Percentiles rank a stretch among this genome's conserved stretches.
Conservation (phyloP, 2,113 vertebrate species). For the Gambusia affinis region DNA sequence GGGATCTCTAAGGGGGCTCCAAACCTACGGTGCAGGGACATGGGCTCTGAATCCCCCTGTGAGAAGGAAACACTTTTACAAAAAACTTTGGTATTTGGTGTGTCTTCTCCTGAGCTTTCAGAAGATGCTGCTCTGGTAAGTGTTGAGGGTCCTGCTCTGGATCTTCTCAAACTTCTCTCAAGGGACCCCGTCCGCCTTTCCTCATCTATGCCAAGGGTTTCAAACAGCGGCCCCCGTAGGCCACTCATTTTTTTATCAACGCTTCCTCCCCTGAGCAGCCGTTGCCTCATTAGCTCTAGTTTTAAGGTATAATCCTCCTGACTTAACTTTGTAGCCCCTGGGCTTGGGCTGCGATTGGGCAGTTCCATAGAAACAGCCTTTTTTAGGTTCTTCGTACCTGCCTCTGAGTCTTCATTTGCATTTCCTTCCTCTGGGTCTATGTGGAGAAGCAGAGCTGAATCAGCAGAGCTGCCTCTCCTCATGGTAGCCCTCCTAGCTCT, state of each 20-base stretch:
- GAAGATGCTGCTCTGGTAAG: conserved; percentile 86
- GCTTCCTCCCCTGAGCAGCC: conserved; percentile 84
- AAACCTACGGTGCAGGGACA: conserved; percentile 86
- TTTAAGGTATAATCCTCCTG: conserved; percentile 90
- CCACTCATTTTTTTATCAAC: conserved; percentile 91
- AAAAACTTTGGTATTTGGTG: conserved; percentile 78
- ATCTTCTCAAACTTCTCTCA: conserved; percentile 67
- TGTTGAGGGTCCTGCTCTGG: conserved; percentile 64
- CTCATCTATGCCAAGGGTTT: conserved; percentile 86
- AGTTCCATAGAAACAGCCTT: conserved; percentile 89
- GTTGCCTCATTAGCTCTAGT: conserved; percentile 91
- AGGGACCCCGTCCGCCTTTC: conserved; percentile 73
- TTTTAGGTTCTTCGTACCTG: conserved; percentile 75
- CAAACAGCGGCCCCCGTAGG: conserved; percentile 90
- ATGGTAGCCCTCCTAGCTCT: conserved; percentile 80
- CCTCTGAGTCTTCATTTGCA: conserved; percentile 33
- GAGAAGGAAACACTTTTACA: conserved; percentile 92
- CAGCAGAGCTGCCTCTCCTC: conserved; percentile 91
- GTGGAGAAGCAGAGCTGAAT: conserved; percentile 85
- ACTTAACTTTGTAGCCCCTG: conserved; percentile 81
- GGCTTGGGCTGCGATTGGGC: conserved; percentile 82
- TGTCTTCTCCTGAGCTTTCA: conserved; percentile 76
- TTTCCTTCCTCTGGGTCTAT: conserved; percentile 65
- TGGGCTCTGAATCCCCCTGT: conserved; percentile 87
- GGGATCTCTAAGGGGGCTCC: conserved; percentile 94